phyloP scores from a whole-genome alignment of 2,888 invertebrate species.

The Rapana venosa region DNA sequence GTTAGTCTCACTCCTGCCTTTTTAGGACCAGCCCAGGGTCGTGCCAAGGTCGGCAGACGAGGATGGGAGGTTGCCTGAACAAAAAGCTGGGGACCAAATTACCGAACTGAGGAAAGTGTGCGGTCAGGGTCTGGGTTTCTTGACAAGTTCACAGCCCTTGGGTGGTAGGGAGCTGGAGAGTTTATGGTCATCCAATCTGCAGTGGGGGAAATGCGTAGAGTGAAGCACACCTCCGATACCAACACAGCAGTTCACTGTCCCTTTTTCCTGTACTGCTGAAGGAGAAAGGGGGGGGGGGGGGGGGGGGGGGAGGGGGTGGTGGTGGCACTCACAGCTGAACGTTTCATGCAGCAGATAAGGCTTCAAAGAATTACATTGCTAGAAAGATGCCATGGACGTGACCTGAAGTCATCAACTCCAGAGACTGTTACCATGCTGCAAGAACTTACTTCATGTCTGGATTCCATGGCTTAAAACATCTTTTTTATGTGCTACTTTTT shows the following conservation, averaged over 20 bases:
- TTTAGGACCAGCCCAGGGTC: too few species aligned
- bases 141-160: not conserved
- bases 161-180: not conserved
- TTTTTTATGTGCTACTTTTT: too few species aligned
- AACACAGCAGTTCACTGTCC: too few species aligned
- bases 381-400: too few species aligned
- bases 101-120: not conserved
- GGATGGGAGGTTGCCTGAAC: not conserved
- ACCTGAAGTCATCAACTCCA: too few species aligned
- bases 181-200: not conserved
- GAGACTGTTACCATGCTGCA: too few species aligned
- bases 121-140: not conserved
- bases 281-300: not conserved
- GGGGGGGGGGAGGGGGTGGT: not conserved
- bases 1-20: not conserved
- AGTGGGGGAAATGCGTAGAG: not conserved
- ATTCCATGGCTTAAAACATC: too few species aligned
- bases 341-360: too few species aligned
- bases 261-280: not conserved
- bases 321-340: not conserved
- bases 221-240: not conserved
- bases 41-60: not conserved
- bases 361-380: too few species aligned
- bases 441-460: too few species aligned
- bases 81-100: not conserved